Evolutionary conservation across 2,113 vertebrate species (phyloP), one percentile per base, ranked within the genome.

Genomic region (Nymphicus hollandicus): DNA sequence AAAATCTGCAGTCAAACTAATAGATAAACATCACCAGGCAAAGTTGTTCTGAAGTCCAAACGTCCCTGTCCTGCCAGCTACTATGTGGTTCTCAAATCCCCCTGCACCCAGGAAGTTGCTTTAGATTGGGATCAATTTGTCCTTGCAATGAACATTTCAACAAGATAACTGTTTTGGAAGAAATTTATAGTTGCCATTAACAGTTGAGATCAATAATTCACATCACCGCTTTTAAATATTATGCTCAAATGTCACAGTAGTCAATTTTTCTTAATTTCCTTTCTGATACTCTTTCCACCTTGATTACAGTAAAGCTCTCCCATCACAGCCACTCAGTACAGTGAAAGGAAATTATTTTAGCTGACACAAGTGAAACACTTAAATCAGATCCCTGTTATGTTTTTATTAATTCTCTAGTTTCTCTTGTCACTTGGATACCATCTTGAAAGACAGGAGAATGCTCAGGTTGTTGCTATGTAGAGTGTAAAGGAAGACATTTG

Each of bases 361-460:
- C 61, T 86, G 71, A 80, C 47, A 74, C 44, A 86, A 84, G 46
- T 44, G 43, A 94, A 88, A 55, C 4, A 50, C 15, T 81, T 85
- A 91, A 89, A 94, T 96, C 69, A 89, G 61, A 44, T 73, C 31
- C 37, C n/a, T 33, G 64, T 61, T 90, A 81, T 76, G 90, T 84
- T 94, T 94, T 91, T 77, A 86, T 86, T 95, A 96, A 93, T 94
- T 89, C 73, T 89, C 5, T 66, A 56, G 53, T 79, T 95, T 89
- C 66, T 55, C 65, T 89, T 76, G 61, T 94, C 81, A 85, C 88
- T 91, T 94, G 66, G 95, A 95, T 89, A 95, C 92, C 44, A 7
- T 85, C 61, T 37, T 84, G 88, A 85, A 33, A 13, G 56, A 74
- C 86, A 7, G 28, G 44, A 81, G 41, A 84, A 81, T 13, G 63